These are phyloP conservation scores for Cinclus cinclus DNA, from an alignment of 2,113 vertebrate genomes.

Conservation along the genomic window DNA sequence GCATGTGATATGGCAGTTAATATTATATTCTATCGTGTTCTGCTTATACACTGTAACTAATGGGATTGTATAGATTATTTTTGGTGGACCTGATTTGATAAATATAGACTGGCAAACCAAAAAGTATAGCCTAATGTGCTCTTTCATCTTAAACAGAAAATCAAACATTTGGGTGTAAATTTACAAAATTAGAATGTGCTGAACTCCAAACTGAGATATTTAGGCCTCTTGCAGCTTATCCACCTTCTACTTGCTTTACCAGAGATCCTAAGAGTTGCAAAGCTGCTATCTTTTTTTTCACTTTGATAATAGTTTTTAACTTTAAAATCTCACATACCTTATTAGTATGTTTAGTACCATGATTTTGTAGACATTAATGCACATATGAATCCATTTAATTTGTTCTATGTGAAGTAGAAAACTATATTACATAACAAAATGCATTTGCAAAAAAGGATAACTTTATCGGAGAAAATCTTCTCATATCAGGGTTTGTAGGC, in stretches of 20 bases:
- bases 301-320: background rate
- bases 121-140: background rate
- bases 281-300: background rate
- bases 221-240: background rate
- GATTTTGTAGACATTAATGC: background rate
- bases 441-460: background rate
- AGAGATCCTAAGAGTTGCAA: background rate
- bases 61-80: background rate
- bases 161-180: background rate
- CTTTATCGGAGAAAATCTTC: background rate
- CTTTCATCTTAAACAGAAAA: background rate
- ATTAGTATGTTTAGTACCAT: background rate
- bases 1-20: background rate
- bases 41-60: background rate
- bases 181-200: background rate
- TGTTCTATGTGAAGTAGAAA: background rate
- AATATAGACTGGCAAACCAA: background rate
- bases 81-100: background rate
- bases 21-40: background rate
- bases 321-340: background rate
- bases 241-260: background rate
- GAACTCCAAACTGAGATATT: background rate
- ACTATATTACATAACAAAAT: background rate
- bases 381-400: background rate
- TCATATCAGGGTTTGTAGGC: background rate